A percentile compares a stretch with the other conserved stretches of the same genome.
Conservation (phyloP, 2,113 vertebrate genomes). For the Chaenocephalus aceratus region DNA sequence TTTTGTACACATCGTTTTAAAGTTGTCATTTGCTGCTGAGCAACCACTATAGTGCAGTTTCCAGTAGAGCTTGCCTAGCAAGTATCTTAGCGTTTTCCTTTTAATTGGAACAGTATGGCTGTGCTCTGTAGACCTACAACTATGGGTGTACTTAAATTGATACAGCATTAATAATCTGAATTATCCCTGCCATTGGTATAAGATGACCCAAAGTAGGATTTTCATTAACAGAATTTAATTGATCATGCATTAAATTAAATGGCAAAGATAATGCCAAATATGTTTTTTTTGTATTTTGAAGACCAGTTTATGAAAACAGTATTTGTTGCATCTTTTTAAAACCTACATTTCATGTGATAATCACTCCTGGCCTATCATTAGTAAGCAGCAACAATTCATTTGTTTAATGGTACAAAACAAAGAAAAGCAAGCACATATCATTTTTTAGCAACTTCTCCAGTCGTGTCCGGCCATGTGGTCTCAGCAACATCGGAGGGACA, state of each 20-base stretch:
- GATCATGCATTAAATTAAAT: not conserved
- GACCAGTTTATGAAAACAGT: not conserved
- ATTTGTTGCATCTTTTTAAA: not conserved
- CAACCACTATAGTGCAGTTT: not conserved
- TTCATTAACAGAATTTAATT: too few species aligned
- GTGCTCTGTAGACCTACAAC: not conserved
- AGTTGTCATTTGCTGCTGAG: not conserved
- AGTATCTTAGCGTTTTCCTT: not conserved
- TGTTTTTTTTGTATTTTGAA: not conserved
- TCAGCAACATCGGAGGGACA: too few species aligned
- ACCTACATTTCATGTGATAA: not conserved
- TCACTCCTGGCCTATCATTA: not conserved
- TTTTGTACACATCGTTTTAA: not conserved
- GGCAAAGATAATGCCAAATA: too few species aligned
- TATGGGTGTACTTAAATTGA: not conserved
- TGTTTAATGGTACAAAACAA: not conserved
- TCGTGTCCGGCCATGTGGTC: not conserved
- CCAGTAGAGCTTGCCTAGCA: not conserved
- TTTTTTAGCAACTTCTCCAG: not conserved
- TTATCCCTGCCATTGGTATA: not conserved
- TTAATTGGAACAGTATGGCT: not conserved
- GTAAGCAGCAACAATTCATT: not conserved
- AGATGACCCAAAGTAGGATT: too few species aligned
- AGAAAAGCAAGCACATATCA: not conserved
- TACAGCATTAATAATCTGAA: not conserved